These are phyloP conservation scores for Acronicta psi DNA, from an alignment of 2,888 invertebrate species.

Conservation along the genomic window DNA sequence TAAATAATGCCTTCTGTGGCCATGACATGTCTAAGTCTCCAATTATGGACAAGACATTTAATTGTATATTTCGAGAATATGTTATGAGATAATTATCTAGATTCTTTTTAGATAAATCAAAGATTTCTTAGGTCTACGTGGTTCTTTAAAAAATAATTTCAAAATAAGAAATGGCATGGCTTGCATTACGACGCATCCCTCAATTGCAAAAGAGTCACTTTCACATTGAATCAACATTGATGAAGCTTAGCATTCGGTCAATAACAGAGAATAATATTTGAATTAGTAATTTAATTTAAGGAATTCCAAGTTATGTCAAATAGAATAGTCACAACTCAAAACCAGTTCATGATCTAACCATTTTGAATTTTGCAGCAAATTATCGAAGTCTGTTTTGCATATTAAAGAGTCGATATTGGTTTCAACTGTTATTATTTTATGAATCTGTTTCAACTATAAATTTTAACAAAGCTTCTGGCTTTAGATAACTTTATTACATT, in stretches of 20 bases:
- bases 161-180: too few species aligned
- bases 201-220: too few species aligned
- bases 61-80: slow-evolving; percentile 15
- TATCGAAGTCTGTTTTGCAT: slow-evolving; percentile 33
- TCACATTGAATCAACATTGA: too few species aligned
- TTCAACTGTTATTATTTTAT: slow-evolving; percentile 13
- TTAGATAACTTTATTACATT: neutral
- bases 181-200: too few species aligned
- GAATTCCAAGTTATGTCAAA: slow-evolving; percentile 25
- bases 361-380: slow-evolving; percentile 34
- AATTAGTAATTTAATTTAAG: neutral
- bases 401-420: slow-evolving; percentile 24
- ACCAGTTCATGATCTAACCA: slow-evolving; percentile 13
- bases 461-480: slow-evolving; percentile 3
- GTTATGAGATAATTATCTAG: slow-evolving; percentile 3
- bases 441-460: slow-evolving; percentile 9
- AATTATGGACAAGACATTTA: slow-evolving; percentile 42
- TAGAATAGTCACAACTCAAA: slow-evolving; percentile 11
- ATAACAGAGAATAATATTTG: too few species aligned
- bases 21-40: slow-evolving; percentile 45
- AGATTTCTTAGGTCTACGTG: slow-evolving; percentile 1
- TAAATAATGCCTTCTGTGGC: slow-evolving; percentile 33
- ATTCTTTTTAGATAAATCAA: slow-evolving; percentile 2
- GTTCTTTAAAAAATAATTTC: neutral
- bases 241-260: too few species aligned